Evolutionary conservation across 2,888 invertebrate species (phyloP), one percentile per base, ranked within the genome.

Genomic region (Lacanobia oleracea): DNA sequence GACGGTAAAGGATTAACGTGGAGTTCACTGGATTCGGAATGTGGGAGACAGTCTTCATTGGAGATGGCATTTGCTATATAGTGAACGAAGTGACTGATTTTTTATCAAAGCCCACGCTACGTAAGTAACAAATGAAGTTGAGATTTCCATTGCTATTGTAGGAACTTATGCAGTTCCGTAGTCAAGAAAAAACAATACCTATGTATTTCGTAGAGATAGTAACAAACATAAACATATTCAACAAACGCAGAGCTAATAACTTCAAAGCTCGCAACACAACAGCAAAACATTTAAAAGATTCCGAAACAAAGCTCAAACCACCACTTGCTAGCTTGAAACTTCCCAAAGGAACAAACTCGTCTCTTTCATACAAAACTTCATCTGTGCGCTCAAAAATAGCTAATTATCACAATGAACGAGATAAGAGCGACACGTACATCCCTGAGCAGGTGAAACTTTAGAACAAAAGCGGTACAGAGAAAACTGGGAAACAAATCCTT

Each of bases 401-500:
- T 77, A 81, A 85, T 83, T 82, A 78, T 82, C 84, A 75, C 82
- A 87, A 86, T 85, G 85, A 86, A 87, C 81, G 82, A 90, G 91
- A 91, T 91, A 91, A 92, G 84, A 90, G 89, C 81, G 84, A 87
- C 89, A 88, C 87, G 88, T 89, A 88, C 88, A 87, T 90, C 87
- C 84, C 81, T 75, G 82, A 86, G 78, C 91, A 91, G 89, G 90
- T 90, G 83, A 89, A 92, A 93, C 88, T 93, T 93, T 67, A n/a
- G 72, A 89, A 92, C 92, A 91, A 93, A 91, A 90, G 88, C 88
- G 83, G 80, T 87, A 71, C 86, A 88, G 85, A 81, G 83, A 85
- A 88, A 83, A 81, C 75, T 83, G 80, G 84, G 82, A 88, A 89
- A 89, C 89, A 91, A 92, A 92, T 91, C 93, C 94, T 94, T 94